phyloP scores from a whole-genome alignment of 2,888 invertebrate genomes.

The Orthosia gothica region DNA sequence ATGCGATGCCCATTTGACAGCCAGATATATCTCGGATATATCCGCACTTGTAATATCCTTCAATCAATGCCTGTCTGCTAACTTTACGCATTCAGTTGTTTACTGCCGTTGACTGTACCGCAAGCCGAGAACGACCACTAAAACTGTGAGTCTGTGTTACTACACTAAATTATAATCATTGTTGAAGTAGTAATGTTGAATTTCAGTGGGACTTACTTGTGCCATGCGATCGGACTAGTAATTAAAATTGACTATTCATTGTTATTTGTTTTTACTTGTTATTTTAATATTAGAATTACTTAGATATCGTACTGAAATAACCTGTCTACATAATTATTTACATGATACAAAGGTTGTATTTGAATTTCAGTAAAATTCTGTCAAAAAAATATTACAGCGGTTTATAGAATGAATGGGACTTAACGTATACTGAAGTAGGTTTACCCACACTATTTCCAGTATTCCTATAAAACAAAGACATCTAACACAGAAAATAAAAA shows the following conservation, averaged over 20 bases:
- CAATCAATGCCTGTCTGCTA: constrained; percentile 69
- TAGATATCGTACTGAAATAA: constrained; percentile 3
- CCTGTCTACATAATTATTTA: background rate
- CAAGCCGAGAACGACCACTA: constrained; percentile 65
- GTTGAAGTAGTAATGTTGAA: constrained; percentile 39
- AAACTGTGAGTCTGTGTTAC: constrained; percentile 66
- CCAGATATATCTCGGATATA: constrained; percentile 54
- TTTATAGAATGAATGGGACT: background rate
- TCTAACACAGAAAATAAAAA: constrained; percentile 1
- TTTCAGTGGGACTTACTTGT: constrained; percentile 17
- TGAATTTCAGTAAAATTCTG: background rate
- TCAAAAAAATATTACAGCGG: background rate
- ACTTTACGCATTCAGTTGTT: constrained; percentile 74
- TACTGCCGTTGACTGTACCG: constrained; percentile 59
- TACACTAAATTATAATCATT: constrained; percentile 54
- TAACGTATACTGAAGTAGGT: background rate
- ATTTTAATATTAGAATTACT: constrained; percentile 16
- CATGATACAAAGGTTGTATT: background rate
- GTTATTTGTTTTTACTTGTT: constrained; percentile 22
- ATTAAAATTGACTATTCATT: constrained; percentile 46
- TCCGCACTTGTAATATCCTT: constrained; percentile 55
- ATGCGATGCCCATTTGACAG: constrained; percentile 42
- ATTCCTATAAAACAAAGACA: background rate
- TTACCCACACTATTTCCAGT: background rate
- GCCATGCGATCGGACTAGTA: constrained; percentile 13